phyloP scores from a whole-genome alignment of 1,140 invertebrate genomes.

The Phthorimaea operculella region DNA sequence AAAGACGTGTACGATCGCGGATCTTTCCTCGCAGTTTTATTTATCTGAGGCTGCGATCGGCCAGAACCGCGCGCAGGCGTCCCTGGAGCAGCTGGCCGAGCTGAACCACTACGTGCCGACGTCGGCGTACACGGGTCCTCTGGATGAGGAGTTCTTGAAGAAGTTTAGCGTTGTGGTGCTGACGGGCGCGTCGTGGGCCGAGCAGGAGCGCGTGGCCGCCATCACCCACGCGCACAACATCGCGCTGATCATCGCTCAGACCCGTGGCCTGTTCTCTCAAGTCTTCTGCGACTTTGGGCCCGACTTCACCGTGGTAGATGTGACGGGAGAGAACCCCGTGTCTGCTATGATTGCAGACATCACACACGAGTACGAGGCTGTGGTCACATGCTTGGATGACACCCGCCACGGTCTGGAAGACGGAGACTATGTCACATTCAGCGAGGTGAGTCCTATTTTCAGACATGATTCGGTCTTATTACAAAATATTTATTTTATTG shows the following conservation, averaged over 20 bases:
- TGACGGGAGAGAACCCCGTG: conserved; percentile 89
- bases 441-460: conserved; percentile 67
- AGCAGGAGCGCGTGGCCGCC: conserved; percentile 84
- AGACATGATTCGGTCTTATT: too few relatives aligned
- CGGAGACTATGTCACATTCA: conserved; percentile 96
- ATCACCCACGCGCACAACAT: conserved; percentile 86
- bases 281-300: conserved; percentile 97
- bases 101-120: conserved; percentile 95
- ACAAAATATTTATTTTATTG: too few relatives aligned
- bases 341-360: conserved; percentile 90
- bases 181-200: conserved; percentile 79
- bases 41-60: conserved; percentile 79
- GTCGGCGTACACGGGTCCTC: conserved; percentile 73
- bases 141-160: conserved; percentile 85
- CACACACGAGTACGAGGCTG: conserved; percentile 82
- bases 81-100: conserved; percentile 83
- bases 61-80: conserved; percentile 89
- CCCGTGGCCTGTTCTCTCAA: conserved; percentile 91
- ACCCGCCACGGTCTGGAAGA: conserved; percentile 91
- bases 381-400: conserved; percentile 93
- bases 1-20: conserved; percentile 60
- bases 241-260: conserved; percentile 90
- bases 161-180: conserved; percentile 92
- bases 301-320: conserved; percentile 87
- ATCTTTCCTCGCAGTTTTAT: conserved; percentile 91